Evolutionary conservation across 2,888 invertebrate genomes (phyloP), one percentile per base, ranked within the genome.

Genomic region (Mimachlamys varia): DNA sequence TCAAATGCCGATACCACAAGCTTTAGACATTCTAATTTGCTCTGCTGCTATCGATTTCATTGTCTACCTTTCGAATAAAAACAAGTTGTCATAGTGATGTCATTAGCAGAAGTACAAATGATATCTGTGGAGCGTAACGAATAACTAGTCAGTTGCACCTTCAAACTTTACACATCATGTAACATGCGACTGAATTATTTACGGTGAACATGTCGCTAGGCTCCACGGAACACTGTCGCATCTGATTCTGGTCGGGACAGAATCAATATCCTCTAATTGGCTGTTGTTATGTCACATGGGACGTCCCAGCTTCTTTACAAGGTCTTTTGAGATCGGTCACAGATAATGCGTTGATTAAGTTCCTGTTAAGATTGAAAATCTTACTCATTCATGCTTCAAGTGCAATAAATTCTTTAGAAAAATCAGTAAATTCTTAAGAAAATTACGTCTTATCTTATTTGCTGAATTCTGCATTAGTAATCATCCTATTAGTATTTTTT

Each of bases 51-150:
- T 76, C 76, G 76, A 76, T 76, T 33, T 76, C 33, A 76, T 76
- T 76, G 76, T 76, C 76, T 76, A 76, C 33, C n/a, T 27, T 76
- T 76, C 33, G 10, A 76, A 76, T 76, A 76, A 76, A 76, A 76
- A 76, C 27, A 76, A 76, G 76, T 76, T 76, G 76, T 76, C 76
- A 76, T 76, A 33, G 76, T 76, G 76, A 76, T 76, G 76, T 76
- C 76, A 76, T 27, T 76, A 76, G 76, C 33, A 76, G 76, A 76
- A 76, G 5, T 76, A 76, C 5, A 22, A 15, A 33, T 27, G 76
- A 33, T 44, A 44, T 44, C 44, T 33, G 10, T 76, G 33, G 27
- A 27, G 76, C 27, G 12, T 76, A 33, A 76, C 76, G 22, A 33
- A 76, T 76, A 76, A 76, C 33, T 1, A 76, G 76, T 33, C 76